These are phyloP conservation scores for Drosophila nigrodunni DNA, from an alignment of 1,140 invertebrate genomes.

Conservation along the genomic window DNA sequence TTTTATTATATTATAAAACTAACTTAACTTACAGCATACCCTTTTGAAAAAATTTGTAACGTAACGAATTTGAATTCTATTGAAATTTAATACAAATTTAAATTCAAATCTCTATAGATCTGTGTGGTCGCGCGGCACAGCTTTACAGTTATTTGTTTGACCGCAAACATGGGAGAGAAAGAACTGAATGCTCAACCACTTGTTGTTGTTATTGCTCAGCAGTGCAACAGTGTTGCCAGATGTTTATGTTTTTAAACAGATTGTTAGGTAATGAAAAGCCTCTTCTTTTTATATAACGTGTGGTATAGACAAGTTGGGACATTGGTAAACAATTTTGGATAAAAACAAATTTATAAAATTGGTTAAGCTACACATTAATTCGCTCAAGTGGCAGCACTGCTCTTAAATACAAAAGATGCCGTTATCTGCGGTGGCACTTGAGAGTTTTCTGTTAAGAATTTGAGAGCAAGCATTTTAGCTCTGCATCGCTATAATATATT, in stretches of 20 bases:
- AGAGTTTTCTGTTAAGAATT: conserved; percentile 22
- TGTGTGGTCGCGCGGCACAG: not conserved
- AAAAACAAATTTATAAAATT: no score
- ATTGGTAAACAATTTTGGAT: no score
- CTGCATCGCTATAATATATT: not conserved
- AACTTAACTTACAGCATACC: not conserved
- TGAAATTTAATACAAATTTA: conserved; percentile 16
- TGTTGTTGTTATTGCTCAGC: conserved; percentile 38
- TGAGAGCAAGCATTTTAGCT: not conserved
- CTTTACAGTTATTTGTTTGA: conserved; percentile 69
- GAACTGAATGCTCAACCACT: conserved; percentile 47
- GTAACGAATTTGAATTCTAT: not conserved
- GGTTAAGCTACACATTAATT: no score
- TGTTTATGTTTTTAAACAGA: no score
- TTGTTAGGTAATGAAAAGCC: no score
- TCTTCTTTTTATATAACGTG: no score
- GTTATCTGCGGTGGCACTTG: conserved; percentile 52
- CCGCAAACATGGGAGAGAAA: conserved; percentile 57
- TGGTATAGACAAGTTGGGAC: no score
- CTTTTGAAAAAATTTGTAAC: not conserved
- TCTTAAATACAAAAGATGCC: conserved; percentile 52
- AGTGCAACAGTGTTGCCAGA: no score
- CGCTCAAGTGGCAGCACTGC: no score
- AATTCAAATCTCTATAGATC: conserved; percentile 34
- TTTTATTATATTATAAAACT: no score